Conservation (phyloP, 2,888 invertebrate genomes). For the Amphipyra berbera region DNA sequence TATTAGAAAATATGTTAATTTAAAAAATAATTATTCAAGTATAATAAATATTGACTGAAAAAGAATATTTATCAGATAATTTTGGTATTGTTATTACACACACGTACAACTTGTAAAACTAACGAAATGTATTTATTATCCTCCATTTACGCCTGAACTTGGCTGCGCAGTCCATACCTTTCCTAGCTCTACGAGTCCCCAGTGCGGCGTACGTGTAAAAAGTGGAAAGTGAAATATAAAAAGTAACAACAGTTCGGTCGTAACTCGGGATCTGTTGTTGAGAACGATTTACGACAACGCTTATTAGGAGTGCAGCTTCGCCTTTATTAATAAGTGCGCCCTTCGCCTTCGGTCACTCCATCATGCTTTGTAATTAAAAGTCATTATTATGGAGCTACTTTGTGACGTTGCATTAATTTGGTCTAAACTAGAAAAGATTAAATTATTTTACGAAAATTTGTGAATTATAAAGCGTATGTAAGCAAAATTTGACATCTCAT, state of each 20-base stretch:
- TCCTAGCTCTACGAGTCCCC: conserved; percentile 59
- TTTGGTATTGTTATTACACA: too few relatives aligned
- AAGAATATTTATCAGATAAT: too few relatives aligned
- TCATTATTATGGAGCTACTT: neutral
- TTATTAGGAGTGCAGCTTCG: conserved; percentile 71
- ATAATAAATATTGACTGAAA: too few relatives aligned
- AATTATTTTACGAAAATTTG: too few relatives aligned
- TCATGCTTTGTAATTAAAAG: conserved; percentile 19
- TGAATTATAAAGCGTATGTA: too few relatives aligned
- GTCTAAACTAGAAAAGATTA: neutral
- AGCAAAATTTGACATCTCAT: too few relatives aligned
- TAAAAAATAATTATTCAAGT: too few relatives aligned
- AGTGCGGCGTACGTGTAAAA: conserved; percentile 77
- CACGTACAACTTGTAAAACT: too few relatives aligned
- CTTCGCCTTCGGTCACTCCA: conserved; percentile 53
- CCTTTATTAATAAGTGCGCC: conserved; percentile 63
- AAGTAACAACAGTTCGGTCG: conserved; percentile 79
- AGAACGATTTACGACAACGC: conserved; percentile 80
- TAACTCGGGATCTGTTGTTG: conserved; percentile 79
- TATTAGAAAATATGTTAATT: too few relatives aligned
- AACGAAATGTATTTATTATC: too few relatives aligned
- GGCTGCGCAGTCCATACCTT: conserved; percentile 20
- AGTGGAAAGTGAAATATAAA: conserved; percentile 86
- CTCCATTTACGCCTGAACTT: too few relatives aligned
- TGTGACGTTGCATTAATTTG: neutral